Evolutionary conservation across 2,888 invertebrate species (phyloP).

Genomic region (Myopa tessellatipennis): DNA sequence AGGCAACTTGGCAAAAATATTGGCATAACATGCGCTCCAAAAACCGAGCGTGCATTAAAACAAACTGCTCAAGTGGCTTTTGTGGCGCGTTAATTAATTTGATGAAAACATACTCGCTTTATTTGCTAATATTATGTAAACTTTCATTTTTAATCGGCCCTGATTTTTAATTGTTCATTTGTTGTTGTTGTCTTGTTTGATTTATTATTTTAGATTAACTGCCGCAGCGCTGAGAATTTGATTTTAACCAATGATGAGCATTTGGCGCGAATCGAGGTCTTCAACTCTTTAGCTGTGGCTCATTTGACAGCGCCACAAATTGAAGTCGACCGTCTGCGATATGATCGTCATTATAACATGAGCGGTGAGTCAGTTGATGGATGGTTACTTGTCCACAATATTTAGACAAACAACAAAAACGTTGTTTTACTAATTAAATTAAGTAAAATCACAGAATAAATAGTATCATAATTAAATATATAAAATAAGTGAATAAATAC

Average conservation of each 20-base stretch:
- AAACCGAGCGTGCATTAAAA: not conserved
- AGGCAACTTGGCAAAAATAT: slow-evolving; percentile 9
- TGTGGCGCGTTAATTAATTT: not conserved
- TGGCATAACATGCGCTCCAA: not conserved
- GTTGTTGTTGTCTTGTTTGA: not conserved
- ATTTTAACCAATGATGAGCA: slow-evolving; percentile 63
- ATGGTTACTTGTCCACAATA: not conserved
- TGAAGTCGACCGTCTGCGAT: slow-evolving; percentile 72
- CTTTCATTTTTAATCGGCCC: slow-evolving; percentile 30
- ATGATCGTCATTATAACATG: slow-evolving; percentile 63
- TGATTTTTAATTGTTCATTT: not conserved
- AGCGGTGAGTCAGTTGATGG: slow-evolving; percentile 58
- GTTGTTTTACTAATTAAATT: no score
- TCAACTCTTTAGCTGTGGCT: slow-evolving; percentile 86
- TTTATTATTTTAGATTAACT: slow-evolving; percentile 64
- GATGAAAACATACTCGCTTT: not conserved
- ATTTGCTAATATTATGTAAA: slow-evolving; percentile 32
- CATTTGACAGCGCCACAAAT: slow-evolving; percentile 81
- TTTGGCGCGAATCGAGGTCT: slow-evolving; percentile 74
- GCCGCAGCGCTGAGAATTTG: slow-evolving; percentile 62
- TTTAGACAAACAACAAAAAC: no score
- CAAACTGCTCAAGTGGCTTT: not conserved
- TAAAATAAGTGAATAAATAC: not conserved
- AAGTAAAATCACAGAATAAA: no score
- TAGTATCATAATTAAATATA: no score